Base-by-base conservation (phyloP, 2,113 vertebrate genomes). In the Erpornis zantholeuca region DNA sequence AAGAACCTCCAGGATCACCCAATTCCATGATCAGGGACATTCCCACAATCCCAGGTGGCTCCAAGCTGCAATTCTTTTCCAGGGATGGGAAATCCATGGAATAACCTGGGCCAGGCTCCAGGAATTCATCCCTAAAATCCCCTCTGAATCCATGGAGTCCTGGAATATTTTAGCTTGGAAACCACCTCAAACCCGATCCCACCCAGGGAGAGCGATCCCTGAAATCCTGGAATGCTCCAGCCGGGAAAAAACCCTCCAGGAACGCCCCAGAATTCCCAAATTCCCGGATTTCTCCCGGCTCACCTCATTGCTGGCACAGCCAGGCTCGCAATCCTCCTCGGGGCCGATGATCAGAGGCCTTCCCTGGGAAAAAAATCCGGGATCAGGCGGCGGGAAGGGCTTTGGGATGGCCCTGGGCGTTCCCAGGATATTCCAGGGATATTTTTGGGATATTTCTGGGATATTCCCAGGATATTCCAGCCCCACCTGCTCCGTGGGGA, bases 291-390 rank as follows among this genome's bases (percentile, higher is more conserved):
- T 10, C 29, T 29, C 40, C 17, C 35, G 19, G 40, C 40, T 2
- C 63, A 98, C 98, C 98, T 98, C 98, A 1, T 97, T 97, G 70
- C 97, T 98, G 86, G 97, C 97, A 36, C 98, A 98, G 5, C 98
- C 98, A 0, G 98, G 98, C 45, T 99, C 99, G 7, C 98, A 99
- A 82, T 99, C 98, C 81, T 99, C 99, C 96, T 99, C 99, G 0
- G 99, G 99, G 15, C 98, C 98, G 12, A 99, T 99, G 90, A 99
- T 99, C 72, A 98, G 98, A 6, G 98, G 94, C 38, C 97, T 98
- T 10, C 94, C 35, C 35, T 42, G n/a, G n/a, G 5, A 25, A 25
- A 12, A 36, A 61, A 61, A 18, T 12, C 35, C 15, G 17, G 59
- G 59, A 61, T 38, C 15, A 38, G 86, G 44, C 27, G n/a, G 10